Evolutionary conservation across 2,888 invertebrate genomes (phyloP).

Genomic region (Apocheima hispidaria): DNA sequence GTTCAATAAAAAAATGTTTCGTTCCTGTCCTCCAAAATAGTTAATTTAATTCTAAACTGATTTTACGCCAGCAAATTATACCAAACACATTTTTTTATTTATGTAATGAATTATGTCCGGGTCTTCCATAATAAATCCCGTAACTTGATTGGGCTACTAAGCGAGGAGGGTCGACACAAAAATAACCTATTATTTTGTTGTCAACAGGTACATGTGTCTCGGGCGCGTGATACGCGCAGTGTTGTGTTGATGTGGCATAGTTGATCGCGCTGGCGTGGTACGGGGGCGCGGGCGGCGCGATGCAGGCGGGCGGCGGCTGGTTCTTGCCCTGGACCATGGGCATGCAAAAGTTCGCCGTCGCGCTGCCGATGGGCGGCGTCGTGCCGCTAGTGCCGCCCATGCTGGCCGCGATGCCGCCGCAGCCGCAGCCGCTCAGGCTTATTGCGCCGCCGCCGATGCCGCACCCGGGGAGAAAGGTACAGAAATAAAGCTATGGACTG

Average conservation of each 20-base stretch:
- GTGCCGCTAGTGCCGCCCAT: constrained; percentile 77
- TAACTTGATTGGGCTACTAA: too few species aligned
- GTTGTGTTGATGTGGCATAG: constrained; percentile 72
- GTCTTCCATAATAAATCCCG: too few species aligned
- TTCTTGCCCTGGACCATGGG: constrained; percentile 83
- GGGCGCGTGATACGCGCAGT: constrained; percentile 34
- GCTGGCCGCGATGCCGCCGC: constrained; percentile 75
- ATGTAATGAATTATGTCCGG: too few species aligned
- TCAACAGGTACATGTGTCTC: constrained; percentile 76
- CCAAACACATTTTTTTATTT: too few species aligned
- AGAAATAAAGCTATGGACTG: neutral
- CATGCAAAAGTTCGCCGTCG: constrained; percentile 82
- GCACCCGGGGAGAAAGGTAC: constrained; percentile 56
- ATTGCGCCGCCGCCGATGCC: constrained; percentile 74
- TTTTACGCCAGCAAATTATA: too few species aligned
- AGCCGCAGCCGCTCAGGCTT: constrained; percentile 74
- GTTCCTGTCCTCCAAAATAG: too few species aligned
- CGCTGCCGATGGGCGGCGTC: constrained; percentile 81
- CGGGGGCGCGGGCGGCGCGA: constrained; percentile 81
- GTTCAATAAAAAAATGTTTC: too few species aligned
- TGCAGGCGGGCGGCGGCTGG: constrained; percentile 82
- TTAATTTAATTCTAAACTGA: too few species aligned
- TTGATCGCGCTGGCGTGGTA: constrained; percentile 84
- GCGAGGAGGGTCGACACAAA: too few species aligned
- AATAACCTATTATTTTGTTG: constrained; percentile 46